Evolutionary conservation across 2,797 vertebrate genomes (phyloP), one percentile per base, ranked within the genome.

Genomic region (Hypotaenidia philippensis): DNA sequence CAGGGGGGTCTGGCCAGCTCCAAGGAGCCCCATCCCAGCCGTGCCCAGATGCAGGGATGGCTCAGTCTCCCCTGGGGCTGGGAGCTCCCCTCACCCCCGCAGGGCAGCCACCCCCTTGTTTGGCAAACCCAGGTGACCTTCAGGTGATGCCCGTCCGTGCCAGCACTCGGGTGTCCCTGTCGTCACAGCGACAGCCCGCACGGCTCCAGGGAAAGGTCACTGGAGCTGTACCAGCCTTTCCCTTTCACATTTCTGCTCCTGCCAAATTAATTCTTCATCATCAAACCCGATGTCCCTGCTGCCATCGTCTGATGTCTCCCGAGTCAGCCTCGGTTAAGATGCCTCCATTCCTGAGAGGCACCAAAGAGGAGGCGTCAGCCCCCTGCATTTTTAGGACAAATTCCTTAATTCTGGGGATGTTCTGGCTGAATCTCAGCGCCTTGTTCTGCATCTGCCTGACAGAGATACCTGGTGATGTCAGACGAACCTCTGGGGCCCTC

Each of bases 381-480:
- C 23, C 6, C 1, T 70, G 50, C 13, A 53, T 63, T 90, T 92
- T 94, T 32, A 88, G 87, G 91, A 90, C 47, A 91, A 83, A 76
- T 56, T 79, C 56, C 56, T 84, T 72, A 60, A 66, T 88, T 95
- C 52, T 2, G 1, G 40, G 66, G 72, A 79, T 57, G 69, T 65
- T 92, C 79, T 69, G 34, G 17, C 55, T 88, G 87, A 88, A 63
- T 86, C 59, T 72, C 69, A 34, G 66, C 1, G 10, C 29, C 16
- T 88, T 95, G 93, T 92, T 94, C 83, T 93, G 56, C 38, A 72
- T 78, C 94, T 93, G 87, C 64, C 92, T 93, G 95, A 95, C 95
- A 96, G 87, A 83, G 93, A 70, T 94, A 93, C 89, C 95, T 93
- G 94, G 72, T 95, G 94, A 95, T 91, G 93, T 96, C 93, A 97